Evolutionary conservation across 2,888 invertebrate genomes (phyloP).

Genomic region (Orthosia cruda): DNA sequence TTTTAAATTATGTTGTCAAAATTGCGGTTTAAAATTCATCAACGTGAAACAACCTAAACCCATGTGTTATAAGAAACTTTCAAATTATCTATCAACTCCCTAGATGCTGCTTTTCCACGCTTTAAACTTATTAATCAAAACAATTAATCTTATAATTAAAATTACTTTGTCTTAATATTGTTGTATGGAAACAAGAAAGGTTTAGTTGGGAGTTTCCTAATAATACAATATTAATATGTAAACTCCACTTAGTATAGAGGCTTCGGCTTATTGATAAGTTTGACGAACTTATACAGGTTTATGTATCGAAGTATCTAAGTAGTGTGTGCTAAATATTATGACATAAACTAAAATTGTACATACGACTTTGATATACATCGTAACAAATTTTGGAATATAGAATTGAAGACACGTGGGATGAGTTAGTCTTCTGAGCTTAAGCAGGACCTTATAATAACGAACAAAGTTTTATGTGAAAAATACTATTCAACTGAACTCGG

Average conservation of each 20-base stretch:
- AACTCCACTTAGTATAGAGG: slow-evolving; percentile 32
- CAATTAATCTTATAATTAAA: slow-evolving; percentile 22
- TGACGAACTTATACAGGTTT: slow-evolving; percentile 43
- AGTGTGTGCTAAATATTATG: slow-evolving; percentile 20
- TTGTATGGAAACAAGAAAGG: slow-evolving; percentile 15
- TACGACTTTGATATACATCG: not conserved
- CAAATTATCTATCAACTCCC: not conserved
- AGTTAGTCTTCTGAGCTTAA: too few species aligned
- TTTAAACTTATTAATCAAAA: slow-evolving; percentile 26
- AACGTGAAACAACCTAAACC: not conserved
- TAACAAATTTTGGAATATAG: not conserved
- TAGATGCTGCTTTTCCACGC: not conserved
- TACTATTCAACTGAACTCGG: too few species aligned
- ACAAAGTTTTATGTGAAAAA: too few species aligned
- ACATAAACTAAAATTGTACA: not conserved
- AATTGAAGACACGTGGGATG: not conserved
- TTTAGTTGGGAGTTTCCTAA: slow-evolving; percentile 54
- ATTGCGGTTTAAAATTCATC: too few species aligned
- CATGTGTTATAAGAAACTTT: not conserved
- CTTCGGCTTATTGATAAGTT: slow-evolving; percentile 57
- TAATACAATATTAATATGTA: slow-evolving; percentile 58
- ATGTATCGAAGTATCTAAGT: slow-evolving; percentile 17
- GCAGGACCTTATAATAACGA: too few species aligned
- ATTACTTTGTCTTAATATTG: slow-evolving; percentile 12
- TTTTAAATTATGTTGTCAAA: too few species aligned